phyloP scores from a whole-genome alignment of 2,113 vertebrate genomes.

The Catharus fuscescens region DNA sequence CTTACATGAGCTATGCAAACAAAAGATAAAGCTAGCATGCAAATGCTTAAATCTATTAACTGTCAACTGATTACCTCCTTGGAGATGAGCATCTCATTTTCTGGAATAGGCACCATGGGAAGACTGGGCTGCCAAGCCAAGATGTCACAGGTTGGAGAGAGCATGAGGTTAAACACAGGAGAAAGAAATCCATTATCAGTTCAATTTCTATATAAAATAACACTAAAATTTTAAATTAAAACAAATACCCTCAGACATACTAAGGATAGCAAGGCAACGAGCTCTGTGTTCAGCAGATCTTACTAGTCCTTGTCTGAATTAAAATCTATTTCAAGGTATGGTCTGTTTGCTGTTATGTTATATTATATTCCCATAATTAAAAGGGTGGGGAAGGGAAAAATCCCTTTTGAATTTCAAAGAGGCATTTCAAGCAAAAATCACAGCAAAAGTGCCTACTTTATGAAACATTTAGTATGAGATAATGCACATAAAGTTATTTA shows the following conservation, averaged over 20 bases:
- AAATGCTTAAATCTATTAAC: background rate
- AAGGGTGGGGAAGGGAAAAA: background rate
- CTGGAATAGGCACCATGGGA: conserved; percentile 79
- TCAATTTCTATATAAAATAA: background rate
- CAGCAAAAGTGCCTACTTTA: background rate
- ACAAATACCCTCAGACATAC: background rate
- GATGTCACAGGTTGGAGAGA: conserved; percentile 4
- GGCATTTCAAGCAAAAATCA: background rate
- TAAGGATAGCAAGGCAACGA: background rate
- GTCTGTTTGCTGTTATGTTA: background rate
- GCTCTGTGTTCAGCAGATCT: background rate
- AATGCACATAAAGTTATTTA: background rate
- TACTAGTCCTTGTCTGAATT: background rate
- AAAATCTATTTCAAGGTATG: background rate
- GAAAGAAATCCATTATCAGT: conserved; percentile 28
- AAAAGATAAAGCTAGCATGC: background rate
- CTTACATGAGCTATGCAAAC: background rate
- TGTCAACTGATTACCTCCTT: conserved; percentile 71
- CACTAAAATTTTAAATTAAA: background rate
- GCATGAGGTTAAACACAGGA: background rate
- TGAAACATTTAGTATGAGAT: background rate
- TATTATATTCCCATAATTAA: background rate
- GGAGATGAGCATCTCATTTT: conserved; percentile 75
- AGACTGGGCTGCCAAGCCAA: conserved; percentile 68
- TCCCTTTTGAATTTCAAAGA: background rate